Evolutionary conservation across 2,888 invertebrate species (phyloP), one percentile per base, ranked within the genome.

Genomic region (Epistrophe eligans): DNA sequence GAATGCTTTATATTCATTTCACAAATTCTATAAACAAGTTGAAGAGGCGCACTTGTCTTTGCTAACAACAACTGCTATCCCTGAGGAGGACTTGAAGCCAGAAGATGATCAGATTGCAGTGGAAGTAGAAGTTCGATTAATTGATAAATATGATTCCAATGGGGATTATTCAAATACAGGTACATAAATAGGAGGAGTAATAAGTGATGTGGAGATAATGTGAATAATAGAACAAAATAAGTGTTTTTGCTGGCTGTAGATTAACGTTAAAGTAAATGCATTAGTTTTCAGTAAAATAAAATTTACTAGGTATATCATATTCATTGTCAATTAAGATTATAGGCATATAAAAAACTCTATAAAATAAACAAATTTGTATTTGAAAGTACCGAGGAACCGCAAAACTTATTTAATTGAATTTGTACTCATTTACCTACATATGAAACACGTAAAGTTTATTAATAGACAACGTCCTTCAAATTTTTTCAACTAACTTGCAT

Each of bases 1-100:
- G 92, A 77, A 88, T 9, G 88, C 90, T 19, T 67, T 91, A 40
- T 70, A 89, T 62, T 84, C 89, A 38, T 92, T 92, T 83, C 91
- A 92, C 83, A 89, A 89, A 24, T 92, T 91, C 87, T 92, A 92
- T 50, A 55, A 79, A 7, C 89, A 84, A 32, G 90, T 92, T 3
- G 90, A 91, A 57, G 87, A 88, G 2, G 89, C 90, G 9, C 90
- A 92, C 15, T 89, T 90, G 11, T 45, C 38, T 11, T 48, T 88
- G 52, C 57, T 74, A 0, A 71, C 48, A n/a, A 89, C 90, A 15
- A 88, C 84, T n/a, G 10, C 28, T 15, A 10, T 45, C 4, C 38
- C 35, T 0, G 81, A 70, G 0, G 62, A 71, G 17, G 74, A 24
- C 17, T 40, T 85, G 24, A 88, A 88, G 45, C 64, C 57, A 19